Conservation (phyloP, 1,140 invertebrate genomes). For the Metaphire vulgaris region DNA sequence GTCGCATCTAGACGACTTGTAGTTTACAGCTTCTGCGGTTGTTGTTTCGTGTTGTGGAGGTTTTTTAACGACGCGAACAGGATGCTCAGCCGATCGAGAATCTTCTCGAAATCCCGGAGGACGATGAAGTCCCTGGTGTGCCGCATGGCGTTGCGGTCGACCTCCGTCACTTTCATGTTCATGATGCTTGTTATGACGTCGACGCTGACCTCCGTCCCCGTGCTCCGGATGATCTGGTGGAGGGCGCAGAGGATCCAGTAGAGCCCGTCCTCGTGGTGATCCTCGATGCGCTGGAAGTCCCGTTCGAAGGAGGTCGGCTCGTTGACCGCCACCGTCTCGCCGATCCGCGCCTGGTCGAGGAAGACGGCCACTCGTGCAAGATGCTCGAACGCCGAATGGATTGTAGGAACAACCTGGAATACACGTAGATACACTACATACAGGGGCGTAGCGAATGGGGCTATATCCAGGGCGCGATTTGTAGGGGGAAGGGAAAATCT, state of each 20-base stretch:
- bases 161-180: conserved; percentile 2
- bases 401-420: conserved; percentile 1
- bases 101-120: conserved; percentile 10
- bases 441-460: too few species aligned
- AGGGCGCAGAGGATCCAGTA: conserved; percentile 13
- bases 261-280: conserved; percentile 7
- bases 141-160: background rate
- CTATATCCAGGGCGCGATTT: too few species aligned
- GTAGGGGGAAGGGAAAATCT: too few species aligned
- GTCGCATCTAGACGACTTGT: too few species aligned
- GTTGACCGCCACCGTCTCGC: background rate
- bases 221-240: background rate
- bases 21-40: too few species aligned
- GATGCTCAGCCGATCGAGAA: background rate
- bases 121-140: conserved; percentile 16
- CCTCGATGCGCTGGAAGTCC: conserved; percentile 9
- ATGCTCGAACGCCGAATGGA: conserved; percentile 3
- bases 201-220: background rate
- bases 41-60: too few species aligned
- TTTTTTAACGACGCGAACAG: conserved; percentile 5
- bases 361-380: conserved; percentile 9
- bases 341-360: conserved; percentile 14
- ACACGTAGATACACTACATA: too few species aligned
- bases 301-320: background rate
- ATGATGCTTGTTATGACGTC: conserved; percentile 17